phyloP scores from a whole-genome alignment of 1,140 invertebrate genomes.

The Microplitis mediator region DNA sequence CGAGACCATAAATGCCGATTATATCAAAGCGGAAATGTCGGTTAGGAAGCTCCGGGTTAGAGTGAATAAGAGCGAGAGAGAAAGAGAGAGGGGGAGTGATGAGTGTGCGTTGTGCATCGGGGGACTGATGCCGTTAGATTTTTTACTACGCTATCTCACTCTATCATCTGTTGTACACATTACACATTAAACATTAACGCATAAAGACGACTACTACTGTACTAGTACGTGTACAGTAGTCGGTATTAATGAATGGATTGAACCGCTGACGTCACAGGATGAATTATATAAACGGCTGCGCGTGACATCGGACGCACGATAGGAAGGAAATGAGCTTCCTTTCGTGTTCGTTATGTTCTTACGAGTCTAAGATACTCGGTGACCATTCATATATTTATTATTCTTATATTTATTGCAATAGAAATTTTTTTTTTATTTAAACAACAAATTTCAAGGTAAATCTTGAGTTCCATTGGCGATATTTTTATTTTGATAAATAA shows the following conservation, averaged over 20 bases:
- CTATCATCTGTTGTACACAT: too few relatives aligned
- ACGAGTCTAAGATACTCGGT: slow-evolving; percentile 36
- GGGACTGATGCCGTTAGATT: slow-evolving; percentile 24
- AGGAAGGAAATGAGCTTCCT: slow-evolving; percentile 53
- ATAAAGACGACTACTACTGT: too few relatives aligned
- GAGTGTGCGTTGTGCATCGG: neutral
- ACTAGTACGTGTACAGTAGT: slow-evolving; percentile 7
- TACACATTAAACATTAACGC: neutral
- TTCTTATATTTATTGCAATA: too few relatives aligned
- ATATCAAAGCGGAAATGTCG: slow-evolving; percentile 16
- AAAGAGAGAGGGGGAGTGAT: neutral
- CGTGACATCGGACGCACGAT: slow-evolving; percentile 46
- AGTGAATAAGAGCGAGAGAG: neutral
- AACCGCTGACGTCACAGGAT: slow-evolving; percentile 51
- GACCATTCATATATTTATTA: slow-evolving; percentile 20
- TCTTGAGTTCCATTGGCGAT: too few relatives aligned
- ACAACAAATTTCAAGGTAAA: too few relatives aligned
- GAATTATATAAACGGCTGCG: slow-evolving; percentile 49
- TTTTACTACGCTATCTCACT: slow-evolving; percentile 4
- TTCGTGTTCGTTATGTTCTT: slow-evolving; percentile 39
- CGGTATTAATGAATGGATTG: slow-evolving; percentile 47
- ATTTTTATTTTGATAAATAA: too few relatives aligned
- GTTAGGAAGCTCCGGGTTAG: neutral
- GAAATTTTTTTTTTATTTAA: too few relatives aligned
- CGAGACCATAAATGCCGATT: neutral